Evolutionary conservation across 2,113 vertebrate genomes (phyloP).

Genomic region (Cryptotis parvus): DNA sequence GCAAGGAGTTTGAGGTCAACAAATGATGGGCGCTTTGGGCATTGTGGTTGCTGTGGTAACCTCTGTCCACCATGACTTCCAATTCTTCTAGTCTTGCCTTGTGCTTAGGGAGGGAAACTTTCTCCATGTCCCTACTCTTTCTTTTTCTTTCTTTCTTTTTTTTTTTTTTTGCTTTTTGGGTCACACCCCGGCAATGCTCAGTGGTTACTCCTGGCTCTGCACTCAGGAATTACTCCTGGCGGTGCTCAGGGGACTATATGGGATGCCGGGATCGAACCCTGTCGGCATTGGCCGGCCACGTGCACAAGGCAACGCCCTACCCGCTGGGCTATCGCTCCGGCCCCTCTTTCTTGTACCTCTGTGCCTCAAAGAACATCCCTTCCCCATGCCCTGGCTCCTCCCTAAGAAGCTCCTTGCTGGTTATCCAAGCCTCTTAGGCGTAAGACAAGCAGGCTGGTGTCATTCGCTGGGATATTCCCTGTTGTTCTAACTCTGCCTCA

Average conservation of each 20-base stretch:
- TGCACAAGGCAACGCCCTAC: too few relatives aligned
- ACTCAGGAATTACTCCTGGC: too few relatives aligned
- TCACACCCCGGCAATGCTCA: too few relatives aligned
- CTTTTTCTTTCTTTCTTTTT: too few relatives aligned
- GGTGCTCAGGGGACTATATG: too few relatives aligned
- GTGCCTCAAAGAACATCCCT: not conserved
- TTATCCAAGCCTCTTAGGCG: not conserved
- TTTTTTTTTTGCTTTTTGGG: too few relatives aligned
- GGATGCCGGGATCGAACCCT: too few relatives aligned
- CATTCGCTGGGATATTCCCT: not conserved
- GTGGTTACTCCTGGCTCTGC: too few relatives aligned
- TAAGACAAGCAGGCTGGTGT: not conserved
- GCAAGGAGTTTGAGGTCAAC: not conserved
- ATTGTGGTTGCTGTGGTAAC: not conserved
- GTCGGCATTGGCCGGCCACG: too few relatives aligned
- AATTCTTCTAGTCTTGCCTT: not conserved
- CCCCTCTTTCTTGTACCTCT: too few relatives aligned
- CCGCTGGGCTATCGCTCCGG: too few relatives aligned
- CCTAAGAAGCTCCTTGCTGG: not conserved
- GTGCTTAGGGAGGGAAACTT: not conserved
- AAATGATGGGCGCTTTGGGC: not conserved
- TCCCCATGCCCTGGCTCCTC: not conserved
- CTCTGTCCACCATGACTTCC: not conserved
- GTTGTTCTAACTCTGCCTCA: not conserved
- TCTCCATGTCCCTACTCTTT: not conserved